Percentiles rank a stretch among this genome's conserved stretches.
Conservation (phyloP, 2,113 vertebrate genomes). For the Oenanthe melanoleuca region DNA sequence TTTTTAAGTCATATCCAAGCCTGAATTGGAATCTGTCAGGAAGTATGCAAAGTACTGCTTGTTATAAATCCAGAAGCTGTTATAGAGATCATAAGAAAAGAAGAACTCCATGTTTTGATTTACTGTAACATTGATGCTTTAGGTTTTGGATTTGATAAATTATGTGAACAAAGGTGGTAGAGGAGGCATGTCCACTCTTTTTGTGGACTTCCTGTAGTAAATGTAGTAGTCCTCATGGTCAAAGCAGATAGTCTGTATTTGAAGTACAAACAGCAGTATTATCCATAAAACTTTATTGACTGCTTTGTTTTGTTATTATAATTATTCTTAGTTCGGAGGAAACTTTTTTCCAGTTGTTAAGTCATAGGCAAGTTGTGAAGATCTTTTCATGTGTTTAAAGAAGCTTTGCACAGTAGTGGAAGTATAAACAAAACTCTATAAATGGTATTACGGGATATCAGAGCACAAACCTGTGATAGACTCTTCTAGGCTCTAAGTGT, state of each 20-base stretch:
- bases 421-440: background rate
- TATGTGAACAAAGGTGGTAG: background rate
- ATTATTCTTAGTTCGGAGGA: background rate
- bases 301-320: background rate
- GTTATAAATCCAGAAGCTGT: background rate
- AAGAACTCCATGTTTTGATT: background rate
- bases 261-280: background rate
- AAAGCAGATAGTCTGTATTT: background rate
- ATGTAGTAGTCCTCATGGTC: background rate
- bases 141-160: fast-evolving
- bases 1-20: background rate
- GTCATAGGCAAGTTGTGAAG: background rate
- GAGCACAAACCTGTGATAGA: background rate
- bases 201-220: background rate
- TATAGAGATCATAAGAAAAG: background rate
- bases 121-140: background rate
- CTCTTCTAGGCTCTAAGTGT: background rate
- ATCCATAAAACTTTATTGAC: background rate
- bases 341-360: background rate
- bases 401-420: background rate
- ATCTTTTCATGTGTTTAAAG: background rate
- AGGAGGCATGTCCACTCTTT: background rate
- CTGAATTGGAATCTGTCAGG: background rate
- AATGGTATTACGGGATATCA: fast-evolving
- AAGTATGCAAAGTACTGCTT: background rate